Evolutionary conservation across 2,113 vertebrate genomes (phyloP), one percentile per base, ranked within the genome.

Genomic region (Semicossyphus pulcher): DNA sequence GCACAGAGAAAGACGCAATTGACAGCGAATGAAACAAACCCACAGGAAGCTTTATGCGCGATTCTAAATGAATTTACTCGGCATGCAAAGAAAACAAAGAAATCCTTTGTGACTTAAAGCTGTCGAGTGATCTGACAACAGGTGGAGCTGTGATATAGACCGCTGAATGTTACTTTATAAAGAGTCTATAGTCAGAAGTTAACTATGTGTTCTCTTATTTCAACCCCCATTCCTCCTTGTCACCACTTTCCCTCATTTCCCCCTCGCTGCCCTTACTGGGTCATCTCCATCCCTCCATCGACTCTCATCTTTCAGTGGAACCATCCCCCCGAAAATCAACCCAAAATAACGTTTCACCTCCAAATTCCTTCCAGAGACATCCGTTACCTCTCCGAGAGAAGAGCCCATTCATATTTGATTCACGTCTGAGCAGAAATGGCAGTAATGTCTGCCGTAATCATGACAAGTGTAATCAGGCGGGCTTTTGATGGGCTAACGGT

Each of bases 361-460:
- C 66, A 85, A 90, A 90, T 90, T 88, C 78, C 76, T 92, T 85
- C 88, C 86, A 90, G 84, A 91, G 77, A 74, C 81, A 80, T 80
- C 84, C 47, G 59, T 74, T 83, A 81, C 78, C 80, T 75, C 72
- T 78, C 69, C 10, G 53, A 82, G 78, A 83, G 75, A 76, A 77
- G 79, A 58, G 23, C 16, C 52, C 83, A 78, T 86, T 91, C 86
- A 90, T 86, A 87, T 89, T 90, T 87, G 80, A 91, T 92, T 89
- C 67, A 63, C 44, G 69, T 88, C 85, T 89, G 88, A 86, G 80
- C 76, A 84, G 81, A 86, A 85, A 89, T 89, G 91, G 83, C 89
- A 88, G 91, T 88, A 89, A 89, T 85, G 91, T 89, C 87, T 88
- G 76, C 85, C 69, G 51, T 92, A 89, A 92, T 92, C 71, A 79